Evolutionary conservation across 1,140 invertebrate genomes (phyloP).

Genomic region (Pentalonia nigronervosa): DNA sequence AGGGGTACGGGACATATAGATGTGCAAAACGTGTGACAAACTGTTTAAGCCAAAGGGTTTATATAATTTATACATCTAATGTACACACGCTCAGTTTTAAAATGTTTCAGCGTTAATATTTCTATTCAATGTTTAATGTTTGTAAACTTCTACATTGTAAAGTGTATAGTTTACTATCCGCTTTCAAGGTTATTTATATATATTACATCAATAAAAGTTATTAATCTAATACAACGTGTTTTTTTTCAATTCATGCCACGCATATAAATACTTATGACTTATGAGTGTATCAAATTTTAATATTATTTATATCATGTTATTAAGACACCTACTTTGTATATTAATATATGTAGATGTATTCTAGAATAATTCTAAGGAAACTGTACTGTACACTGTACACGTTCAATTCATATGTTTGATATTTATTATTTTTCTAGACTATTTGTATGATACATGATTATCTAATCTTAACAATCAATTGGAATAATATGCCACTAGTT

Average conservation of each 20-base stretch:
- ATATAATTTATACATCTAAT: slow-evolving; percentile 13
- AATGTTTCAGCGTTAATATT: slow-evolving; percentile 6
- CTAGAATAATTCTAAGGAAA: not conserved
- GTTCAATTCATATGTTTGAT: too few relatives aligned
- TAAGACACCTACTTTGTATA: not conserved
- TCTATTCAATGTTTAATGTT: not conserved
- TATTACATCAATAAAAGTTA: not conserved
- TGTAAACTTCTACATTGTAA: too few relatives aligned
- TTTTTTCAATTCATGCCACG: not conserved
- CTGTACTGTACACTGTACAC: too few relatives aligned
- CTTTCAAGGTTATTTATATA: not conserved
- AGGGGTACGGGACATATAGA: not conserved
- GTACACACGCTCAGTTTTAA: not conserved
- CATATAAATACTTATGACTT: not conserved
- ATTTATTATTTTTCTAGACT: too few relatives aligned
- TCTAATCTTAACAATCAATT: not conserved
- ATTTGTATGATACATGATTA: too few relatives aligned
- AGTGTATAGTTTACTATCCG: not conserved
- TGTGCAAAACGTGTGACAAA: not conserved
- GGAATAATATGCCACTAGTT: not conserved
- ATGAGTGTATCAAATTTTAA: not conserved
- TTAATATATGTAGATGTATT: not conserved
- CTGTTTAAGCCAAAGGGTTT: slow-evolving; percentile 4
- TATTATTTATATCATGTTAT: not conserved
- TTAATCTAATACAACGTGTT: not conserved